These are phyloP conservation scores for Morpho helenor DNA, from an alignment of 2,888 invertebrate species.

Conservation along the genomic window DNA sequence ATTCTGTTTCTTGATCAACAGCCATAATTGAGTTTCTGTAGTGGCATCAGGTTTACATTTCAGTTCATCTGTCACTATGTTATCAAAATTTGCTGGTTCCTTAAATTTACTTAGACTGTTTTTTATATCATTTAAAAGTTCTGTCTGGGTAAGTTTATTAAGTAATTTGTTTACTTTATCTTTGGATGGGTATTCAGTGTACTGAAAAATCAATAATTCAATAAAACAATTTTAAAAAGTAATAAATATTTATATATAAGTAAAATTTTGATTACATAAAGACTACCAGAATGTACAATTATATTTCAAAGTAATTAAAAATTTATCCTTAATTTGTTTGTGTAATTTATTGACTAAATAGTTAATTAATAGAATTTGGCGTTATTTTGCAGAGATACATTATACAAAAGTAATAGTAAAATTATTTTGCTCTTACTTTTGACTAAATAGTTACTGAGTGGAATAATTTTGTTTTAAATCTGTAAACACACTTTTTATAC, in stretches of 20 bases:
- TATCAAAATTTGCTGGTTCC: conserved; percentile 53
- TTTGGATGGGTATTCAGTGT: conserved; percentile 26
- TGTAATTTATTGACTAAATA: no score
- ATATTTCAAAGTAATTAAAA: no score
- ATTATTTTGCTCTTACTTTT: no score
- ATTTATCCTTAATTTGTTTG: no score
- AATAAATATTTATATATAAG: not conserved
- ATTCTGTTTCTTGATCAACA: conserved; percentile 64
- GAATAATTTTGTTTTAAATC: not conserved
- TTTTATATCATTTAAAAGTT: conserved; percentile 54
- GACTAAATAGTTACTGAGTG: not conserved
- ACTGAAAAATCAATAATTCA: conserved; percentile 11
- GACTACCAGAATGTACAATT: no score
- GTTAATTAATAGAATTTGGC: no score
- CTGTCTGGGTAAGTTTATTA: conserved; percentile 47
- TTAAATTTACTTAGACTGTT: conserved; percentile 41
- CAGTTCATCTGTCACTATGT: conserved; percentile 50
- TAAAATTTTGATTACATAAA: no score
- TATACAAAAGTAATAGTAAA: no score
- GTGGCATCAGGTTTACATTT: conserved; percentile 50
- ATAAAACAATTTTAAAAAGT: not conserved
- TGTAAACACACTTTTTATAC: not conserved
- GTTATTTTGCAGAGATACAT: no score
- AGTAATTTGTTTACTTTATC: conserved; percentile 48
- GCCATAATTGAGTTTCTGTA: conserved; percentile 55